Percentiles rank a stretch among this genome's conserved stretches.
Conservation (phyloP, 2,888 invertebrate genomes). For the Archaeoteleia sp. region DNA sequence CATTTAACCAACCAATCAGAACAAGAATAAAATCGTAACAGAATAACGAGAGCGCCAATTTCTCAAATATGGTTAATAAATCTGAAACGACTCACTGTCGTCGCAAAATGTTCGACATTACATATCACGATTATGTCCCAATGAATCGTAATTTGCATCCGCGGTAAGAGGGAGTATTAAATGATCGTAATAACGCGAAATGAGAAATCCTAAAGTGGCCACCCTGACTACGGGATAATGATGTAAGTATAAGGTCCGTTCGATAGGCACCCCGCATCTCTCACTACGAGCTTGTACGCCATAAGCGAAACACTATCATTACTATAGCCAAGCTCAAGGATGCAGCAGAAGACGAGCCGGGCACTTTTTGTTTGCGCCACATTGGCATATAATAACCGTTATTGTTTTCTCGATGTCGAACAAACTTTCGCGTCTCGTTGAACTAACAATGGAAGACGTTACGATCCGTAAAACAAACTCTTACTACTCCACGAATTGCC, state of each 20-base stretch:
- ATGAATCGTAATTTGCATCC: slow-evolving; percentile 58
- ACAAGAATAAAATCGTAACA: too few relatives aligned
- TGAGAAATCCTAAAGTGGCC: slow-evolving; percentile 58
- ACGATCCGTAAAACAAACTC: slow-evolving; percentile 14
- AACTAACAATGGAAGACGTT: slow-evolving; percentile 13
- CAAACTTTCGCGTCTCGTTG: slow-evolving; percentile 24
- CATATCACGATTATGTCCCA: slow-evolving; percentile 20
- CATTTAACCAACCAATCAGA: too few relatives aligned
- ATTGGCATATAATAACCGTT: slow-evolving; percentile 39
- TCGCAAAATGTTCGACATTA: not conserved
- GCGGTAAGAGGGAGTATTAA: slow-evolving; percentile 53
- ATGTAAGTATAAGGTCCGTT: slow-evolving; percentile 65
- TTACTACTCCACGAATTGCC: slow-evolving; percentile 10
- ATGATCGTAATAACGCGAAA: slow-evolving; percentile 62
- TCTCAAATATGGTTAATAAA: too few relatives aligned
- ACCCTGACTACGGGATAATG: slow-evolving; percentile 59
- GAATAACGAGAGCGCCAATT: too few relatives aligned
- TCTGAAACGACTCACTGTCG: not conserved
- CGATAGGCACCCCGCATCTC: slow-evolving; percentile 40
- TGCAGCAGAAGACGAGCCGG: slow-evolving; percentile 10
- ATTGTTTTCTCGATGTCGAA: slow-evolving; percentile 42
- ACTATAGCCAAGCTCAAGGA: slow-evolving; percentile 38
- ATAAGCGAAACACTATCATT: slow-evolving; percentile 58
- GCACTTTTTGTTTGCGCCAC: slow-evolving; percentile 33
- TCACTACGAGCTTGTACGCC: slow-evolving; percentile 27